Percentiles rank a stretch among this genome's conserved stretches.
phyloP scores from a whole-genome alignment of 2,113 vertebrate species.

The Salvator merianae region DNA sequence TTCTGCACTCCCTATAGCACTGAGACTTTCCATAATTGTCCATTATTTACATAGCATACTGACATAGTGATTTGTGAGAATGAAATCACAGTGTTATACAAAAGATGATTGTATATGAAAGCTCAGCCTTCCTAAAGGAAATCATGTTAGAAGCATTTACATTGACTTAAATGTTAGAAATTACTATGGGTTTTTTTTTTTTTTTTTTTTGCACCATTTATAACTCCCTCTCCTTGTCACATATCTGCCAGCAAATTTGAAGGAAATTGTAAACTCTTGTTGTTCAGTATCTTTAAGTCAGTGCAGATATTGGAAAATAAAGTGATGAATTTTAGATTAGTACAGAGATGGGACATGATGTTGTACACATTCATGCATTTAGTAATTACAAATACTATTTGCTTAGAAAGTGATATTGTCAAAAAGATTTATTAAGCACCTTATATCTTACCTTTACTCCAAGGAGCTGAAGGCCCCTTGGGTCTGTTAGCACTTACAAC shows the following conservation, averaged over 20 bases:
- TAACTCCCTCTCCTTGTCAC: slow-evolving; percentile 38
- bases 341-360: background rate
- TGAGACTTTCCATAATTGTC: no score
- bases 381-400: background rate
- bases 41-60: no score
- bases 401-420: background rate
- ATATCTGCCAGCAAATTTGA: slow-evolving; percentile 62
- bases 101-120: slow-evolving; percentile 41
- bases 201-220: slow-evolving; percentile 51
- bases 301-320: background rate
- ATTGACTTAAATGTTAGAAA: slow-evolving; percentile 72
- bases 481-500: no score
- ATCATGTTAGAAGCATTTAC: slow-evolving; percentile 55
- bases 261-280: slow-evolving; percentile 19
- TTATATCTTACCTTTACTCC: background rate
- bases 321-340: no score
- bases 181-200: no score
- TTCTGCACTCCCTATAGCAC: no score
- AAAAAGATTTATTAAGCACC: background rate
- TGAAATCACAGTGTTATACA: no score
- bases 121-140: slow-evolving; percentile 46
- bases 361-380: background rate
- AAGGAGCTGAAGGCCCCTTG: no score
- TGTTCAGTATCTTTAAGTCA: background rate
- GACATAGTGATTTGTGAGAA: no score